Evolutionary conservation across 2,888 invertebrate species (phyloP), one percentile per base, ranked within the genome.

Genomic region (Melanostoma mellinum): DNA sequence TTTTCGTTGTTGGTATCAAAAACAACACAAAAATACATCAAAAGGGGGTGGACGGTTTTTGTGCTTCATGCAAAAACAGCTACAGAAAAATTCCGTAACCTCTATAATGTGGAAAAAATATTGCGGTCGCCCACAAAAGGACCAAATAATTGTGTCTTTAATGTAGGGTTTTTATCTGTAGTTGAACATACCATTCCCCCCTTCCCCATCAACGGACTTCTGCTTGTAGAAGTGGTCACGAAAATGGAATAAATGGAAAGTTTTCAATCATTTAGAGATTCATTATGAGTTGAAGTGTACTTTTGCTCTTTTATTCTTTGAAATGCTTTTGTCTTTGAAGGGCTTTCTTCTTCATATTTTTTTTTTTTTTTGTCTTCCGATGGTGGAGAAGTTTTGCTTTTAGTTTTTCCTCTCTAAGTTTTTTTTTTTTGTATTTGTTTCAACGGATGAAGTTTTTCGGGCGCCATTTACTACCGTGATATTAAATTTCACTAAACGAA

Each of bases 211-310:
- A 9, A 20, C 44, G 48, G 1, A 6, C 38, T 5, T 32, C 10
- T 48, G 30, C 6, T 50, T 32, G 30, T 6, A 52, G 20, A 5
- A 56, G 32, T n/a, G 46, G 48, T 65, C 69, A 68, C 6, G 63
- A 48, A 71, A 84, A 67, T 67, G 65, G 52, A 75, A 84, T 79
- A 79, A 79, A 84, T 79, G 84, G 71, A 58, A 84, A 79, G 71
- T 75, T 84, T 84, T 84, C 84, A 84, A 84, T 84, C 84, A 84
- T 84, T 79, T 79, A 84, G 58, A 78, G 74, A 79, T 78, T 74
- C 82, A 78, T 84, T 84, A 78, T 75, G 74, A 63, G 60, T 73
- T 78, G 73, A 74, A 82, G 78, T 71, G 53, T 74, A 58, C 55
- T 76, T 20, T 20, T 60, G 72, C 65, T 50, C 48, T 67, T 61